phyloP scores from a whole-genome alignment of 2,113 vertebrate species.

The Campylorhamphus procurvoides region DNA sequence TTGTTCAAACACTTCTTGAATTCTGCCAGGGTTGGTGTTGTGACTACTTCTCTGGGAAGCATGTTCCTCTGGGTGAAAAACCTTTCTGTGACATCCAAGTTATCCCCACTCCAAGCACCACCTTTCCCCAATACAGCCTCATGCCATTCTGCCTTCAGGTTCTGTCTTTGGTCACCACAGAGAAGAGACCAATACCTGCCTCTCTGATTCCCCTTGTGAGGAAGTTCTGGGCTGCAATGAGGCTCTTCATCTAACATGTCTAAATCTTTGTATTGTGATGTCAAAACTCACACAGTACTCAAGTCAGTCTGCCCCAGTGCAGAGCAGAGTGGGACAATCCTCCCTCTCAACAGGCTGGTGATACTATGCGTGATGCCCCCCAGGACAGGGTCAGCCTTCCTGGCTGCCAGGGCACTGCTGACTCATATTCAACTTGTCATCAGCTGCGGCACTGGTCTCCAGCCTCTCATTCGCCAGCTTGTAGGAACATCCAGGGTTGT shows the following conservation, averaged over 20 bases:
- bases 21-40: neutral
- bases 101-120: accelerated
- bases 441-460: neutral
- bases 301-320: neutral
- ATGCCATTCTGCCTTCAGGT: accelerated
- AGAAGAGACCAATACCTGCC: accelerated
- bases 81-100: neutral
- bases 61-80: neutral
- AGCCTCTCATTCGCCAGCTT: neutral
- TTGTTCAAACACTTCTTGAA: accelerated
- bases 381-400: neutral
- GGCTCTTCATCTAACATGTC: neutral
- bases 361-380: neutral
- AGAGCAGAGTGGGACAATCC: neutral
- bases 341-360: accelerated
- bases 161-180: neutral
- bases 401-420: neutral
- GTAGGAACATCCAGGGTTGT: accelerated
- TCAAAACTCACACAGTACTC: neutral
- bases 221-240: neutral
- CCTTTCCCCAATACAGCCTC: neutral
- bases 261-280: accelerated
- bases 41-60: accelerated
- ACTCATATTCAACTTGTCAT: neutral
- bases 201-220: neutral